Percentiles rank a stretch among this genome's conserved stretches.
Conservation (phyloP, 2,113 vertebrate species). For the Pluvianellus socialis region DNA sequence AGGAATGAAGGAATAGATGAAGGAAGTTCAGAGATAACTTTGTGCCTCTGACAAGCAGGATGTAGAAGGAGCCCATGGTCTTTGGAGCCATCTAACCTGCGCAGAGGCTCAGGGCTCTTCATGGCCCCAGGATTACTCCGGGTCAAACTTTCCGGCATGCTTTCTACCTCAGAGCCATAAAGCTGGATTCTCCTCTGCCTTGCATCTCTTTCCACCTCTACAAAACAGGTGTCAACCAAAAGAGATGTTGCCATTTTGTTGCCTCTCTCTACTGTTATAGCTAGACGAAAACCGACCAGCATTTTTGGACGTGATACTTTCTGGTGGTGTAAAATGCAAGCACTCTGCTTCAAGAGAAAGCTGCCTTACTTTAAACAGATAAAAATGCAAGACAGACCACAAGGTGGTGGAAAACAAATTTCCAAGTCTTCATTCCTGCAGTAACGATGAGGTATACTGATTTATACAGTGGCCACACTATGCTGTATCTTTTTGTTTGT, state of each 20-base stretch:
- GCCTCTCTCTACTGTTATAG: not conserved
- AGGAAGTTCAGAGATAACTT: not conserved
- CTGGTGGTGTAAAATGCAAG: not conserved
- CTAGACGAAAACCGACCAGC: not conserved
- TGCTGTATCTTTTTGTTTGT: not conserved
- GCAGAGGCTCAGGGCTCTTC: not conserved
- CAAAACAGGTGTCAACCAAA: not conserved
- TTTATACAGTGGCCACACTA: not conserved
- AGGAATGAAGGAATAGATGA: no score
- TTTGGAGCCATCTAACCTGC: not conserved
- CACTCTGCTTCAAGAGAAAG: not conserved
- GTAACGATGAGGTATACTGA: not conserved
- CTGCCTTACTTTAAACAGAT: not conserved
- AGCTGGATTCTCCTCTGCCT: not conserved
- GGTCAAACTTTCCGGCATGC: not conserved
- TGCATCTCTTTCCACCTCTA: not conserved
- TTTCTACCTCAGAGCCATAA: not conserved
- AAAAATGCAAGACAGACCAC: not conserved
- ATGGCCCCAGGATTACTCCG: not conserved
- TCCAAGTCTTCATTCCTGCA: not conserved
- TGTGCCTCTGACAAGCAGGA: not conserved
- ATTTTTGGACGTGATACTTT: not conserved
- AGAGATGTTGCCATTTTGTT: not conserved
- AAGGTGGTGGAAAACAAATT: not conserved
- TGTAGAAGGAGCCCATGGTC: not conserved